Evolutionary conservation across 2,888 invertebrate species (phyloP), one percentile per base, ranked within the genome.

Genomic region (Ophion ellenae): DNA sequence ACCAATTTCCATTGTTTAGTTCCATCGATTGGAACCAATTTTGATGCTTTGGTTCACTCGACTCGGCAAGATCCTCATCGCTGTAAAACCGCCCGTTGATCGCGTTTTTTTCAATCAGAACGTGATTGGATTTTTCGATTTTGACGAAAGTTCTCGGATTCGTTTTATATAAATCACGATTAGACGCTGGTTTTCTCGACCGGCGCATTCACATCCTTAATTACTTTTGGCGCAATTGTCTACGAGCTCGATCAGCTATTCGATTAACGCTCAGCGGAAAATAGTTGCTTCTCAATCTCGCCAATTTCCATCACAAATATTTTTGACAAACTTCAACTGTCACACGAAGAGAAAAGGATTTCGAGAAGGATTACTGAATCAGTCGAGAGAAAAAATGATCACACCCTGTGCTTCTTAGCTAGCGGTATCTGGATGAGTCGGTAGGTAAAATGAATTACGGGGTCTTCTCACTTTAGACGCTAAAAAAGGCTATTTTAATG

Each of bases 141-240:
- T 6, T 40, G 40, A 40, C 53, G 53, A 53, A 53, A 17, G 17
- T 53, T 53, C 53, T 53, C 53, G 53, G 40, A 3, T 40, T 40
- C 9, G 9, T 40, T 40, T 40, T 53, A 40, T 76, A 36, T 76
- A 36, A 47, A 47, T 77, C 63, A 74, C 40, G 36, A 61, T 59
- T 71, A 53, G 63, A 82, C 66, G 75, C 40, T 75, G 45, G 45
- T 75, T 76, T 45, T 75, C 70, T 59, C 69, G 57, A 77, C 64
- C 70, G 28, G 70, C 73, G 63, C 74, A 28, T 73, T 67, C 61
- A 4, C 63, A 45, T 61, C 24, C n/a, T 71, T 14, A n/a, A 14
- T 61, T 45, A 2, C 59, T 69, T 32, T 28, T 77, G n/a, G 32
- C 40, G 36, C 67, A 32, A 74, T 78, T 66, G 40, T 64, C 57